Evolutionary conservation across 2,888 invertebrate species (phyloP), one percentile per base, ranked within the genome.

Genomic region (Agrotis puta): DNA sequence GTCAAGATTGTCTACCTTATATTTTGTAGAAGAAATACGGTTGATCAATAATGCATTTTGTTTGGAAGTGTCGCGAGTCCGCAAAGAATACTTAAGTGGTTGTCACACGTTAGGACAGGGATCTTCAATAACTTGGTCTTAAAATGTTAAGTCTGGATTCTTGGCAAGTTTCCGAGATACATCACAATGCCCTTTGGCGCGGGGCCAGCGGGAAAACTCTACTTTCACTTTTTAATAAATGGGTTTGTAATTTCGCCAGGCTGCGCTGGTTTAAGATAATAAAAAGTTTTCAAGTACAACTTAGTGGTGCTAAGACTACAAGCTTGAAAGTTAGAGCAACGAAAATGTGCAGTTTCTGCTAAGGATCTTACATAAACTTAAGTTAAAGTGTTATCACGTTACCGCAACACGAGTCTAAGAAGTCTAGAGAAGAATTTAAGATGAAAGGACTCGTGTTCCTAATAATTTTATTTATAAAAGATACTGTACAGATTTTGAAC

Each of bases 171-270:
- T 87, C 84, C 86, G 78, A 87, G 68, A 63, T 66, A 79, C 70
- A 67, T 61, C 63, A 83, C 85, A 77, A 76, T 81, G 85, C 82
- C 88, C 87, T 87, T 89, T 92, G 92, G 92, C 89, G 27, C 47
- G 59, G 14, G 43, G 86, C 93, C 91, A 92, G 85, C 65, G 24
- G 68, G 77, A 33, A 88, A 87, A 88, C 81, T 85, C 78, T 64
- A 62, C 88, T 90, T 89, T 91, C 84, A 87, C 88, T 89, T 89
- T 89, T 86, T 83, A 83, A 75, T 75, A 78, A 79, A 77, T 78
- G 63, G 64, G 81, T 81, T 70, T 51, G 53, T 70, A 70, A 71
- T 66, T 77, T 76, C 13, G 27, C 70, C 53, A 14, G 61, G 58
- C 57, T 27, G 54, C 48, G 43, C 20, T 51, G 54, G 66, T 64